These are phyloP conservation scores for Subanguina moxae DNA, from an alignment of 1,140 invertebrate species.

Conservation along the genomic window DNA sequence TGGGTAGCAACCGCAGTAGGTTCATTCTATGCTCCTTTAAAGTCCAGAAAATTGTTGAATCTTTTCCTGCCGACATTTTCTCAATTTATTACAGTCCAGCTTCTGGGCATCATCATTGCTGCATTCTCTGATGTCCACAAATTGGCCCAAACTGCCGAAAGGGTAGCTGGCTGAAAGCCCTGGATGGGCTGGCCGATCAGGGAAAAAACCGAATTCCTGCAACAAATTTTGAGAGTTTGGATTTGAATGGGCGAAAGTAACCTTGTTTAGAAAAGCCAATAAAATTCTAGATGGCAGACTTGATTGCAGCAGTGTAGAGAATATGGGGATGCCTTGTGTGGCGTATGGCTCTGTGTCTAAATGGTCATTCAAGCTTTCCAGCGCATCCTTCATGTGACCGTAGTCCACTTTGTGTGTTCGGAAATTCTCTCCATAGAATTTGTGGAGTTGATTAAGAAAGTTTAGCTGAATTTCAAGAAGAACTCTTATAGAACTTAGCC, in stretches of 20 bases:
- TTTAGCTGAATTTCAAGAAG: no score
- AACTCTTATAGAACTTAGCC: no score
- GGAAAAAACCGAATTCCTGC: no score
- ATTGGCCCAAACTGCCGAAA: not conserved
- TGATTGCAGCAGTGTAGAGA: not conserved
- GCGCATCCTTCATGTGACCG: not conserved
- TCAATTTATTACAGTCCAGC: not conserved
- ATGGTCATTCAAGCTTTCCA: not conserved
- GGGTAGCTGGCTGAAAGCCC: not conserved
- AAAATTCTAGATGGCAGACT: not conserved
- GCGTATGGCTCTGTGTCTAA: not conserved
- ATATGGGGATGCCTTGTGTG: slow-evolving; percentile 4
- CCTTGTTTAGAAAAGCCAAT: not conserved
- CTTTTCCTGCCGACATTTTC: not conserved
- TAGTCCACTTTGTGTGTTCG: no score
- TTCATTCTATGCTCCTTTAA: no score
- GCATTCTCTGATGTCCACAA: not conserved
- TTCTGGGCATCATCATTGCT: not conserved
- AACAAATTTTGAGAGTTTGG: no score
- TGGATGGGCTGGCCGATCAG: no score
- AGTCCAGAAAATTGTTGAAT: no score
- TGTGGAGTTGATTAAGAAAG: no score
- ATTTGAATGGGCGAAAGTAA: not conserved
- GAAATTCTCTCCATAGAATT: no score
- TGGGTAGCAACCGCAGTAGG: no score